Base-by-base conservation (phyloP, 2,113 vertebrate genomes). In the Gracilinanus agilis region DNA sequence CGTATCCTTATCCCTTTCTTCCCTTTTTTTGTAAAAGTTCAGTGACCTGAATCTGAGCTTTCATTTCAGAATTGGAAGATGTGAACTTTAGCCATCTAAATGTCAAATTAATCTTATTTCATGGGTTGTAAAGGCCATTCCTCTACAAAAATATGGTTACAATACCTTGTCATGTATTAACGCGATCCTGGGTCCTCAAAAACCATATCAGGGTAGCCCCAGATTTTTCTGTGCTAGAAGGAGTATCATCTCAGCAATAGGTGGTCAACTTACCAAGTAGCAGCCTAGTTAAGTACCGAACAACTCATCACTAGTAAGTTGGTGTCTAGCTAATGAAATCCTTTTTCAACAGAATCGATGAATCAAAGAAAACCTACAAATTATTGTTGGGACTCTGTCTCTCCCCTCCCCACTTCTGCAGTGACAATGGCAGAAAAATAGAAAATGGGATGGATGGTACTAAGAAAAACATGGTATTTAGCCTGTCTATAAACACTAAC, bases 191-290 rank as follows among this genome's bases (percentile, higher is more conserved):
- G 67, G 16, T 40, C 40, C n/a, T 83, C n/a, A 83, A 23, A 83
- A 83, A n/a, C 19, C n/a, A 40, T 83, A n/a, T 19, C n/a, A 40
- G n/a, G 19, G 19, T 13, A 67, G 27, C 58, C 3, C 0, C 3
- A 61, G 9, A 61, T 83, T 83, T 12, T 75, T 75, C 67, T 40
- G 1, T 40, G 58, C 10, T 67, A 9, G n/a, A 9, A 83, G n/a
- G n/a, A 83, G 19, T 40, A 83, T 40, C 2, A 6, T 83, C 16
- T 83, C 67, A 23, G 1, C 19, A 83, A 83, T 25, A 83, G 4
- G 0, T 2, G n/a, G 6, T 75, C 16, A n/a, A 3, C 7, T 83
- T 83, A 40, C 1, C 8, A 7, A 83, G 67, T 0, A 40, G 2
- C 19, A 23, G n/a, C 34, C 19, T 83, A 25, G n/a, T 83, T 40